A percentile compares a stretch with the other conserved stretches of the same genome.
These are phyloP conservation scores for Pangasianodon gigas DNA, from an alignment of 2,113 vertebrate species.

Conservation along the genomic window DNA sequence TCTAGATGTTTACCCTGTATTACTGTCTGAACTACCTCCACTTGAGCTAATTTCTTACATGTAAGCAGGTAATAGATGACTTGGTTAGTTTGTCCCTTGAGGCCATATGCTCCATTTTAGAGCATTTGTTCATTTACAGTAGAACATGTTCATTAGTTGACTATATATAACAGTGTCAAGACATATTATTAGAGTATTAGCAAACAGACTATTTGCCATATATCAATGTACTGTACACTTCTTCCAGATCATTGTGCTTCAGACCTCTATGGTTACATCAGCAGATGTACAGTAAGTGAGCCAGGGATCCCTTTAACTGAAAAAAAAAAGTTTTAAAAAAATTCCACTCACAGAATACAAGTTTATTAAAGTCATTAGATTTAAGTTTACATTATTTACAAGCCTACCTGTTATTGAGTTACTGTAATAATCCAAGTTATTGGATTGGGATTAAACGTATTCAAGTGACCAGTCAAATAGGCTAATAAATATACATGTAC, in stretches of 20 bases:
- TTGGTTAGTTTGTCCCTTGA: not conserved
- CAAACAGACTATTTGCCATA: not conserved
- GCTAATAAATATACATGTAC: no score
- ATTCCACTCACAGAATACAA: no score
- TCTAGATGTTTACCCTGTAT: not conserved
- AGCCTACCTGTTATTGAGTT: no score
- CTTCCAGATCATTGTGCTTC: not conserved
- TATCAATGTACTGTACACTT: not conserved
- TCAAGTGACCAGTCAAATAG: no score
- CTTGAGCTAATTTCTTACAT: not conserved
- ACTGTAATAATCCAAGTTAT: no score
- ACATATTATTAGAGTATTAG: not conserved
- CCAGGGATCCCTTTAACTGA: no score
- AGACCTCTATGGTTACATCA: not conserved
- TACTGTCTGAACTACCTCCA: not conserved
- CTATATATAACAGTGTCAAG: not conserved
- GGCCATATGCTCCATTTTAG: not conserved
- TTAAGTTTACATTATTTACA: no score
- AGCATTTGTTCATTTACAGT: not conserved
- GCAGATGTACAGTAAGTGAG: no score
- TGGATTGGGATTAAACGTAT: not conserved
- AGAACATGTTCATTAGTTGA: not conserved
- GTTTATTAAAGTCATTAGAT: no score
- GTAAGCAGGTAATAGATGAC: not conserved
- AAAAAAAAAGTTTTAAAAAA: no score